phyloP scores from a whole-genome alignment of 35 echinoderm and acorn worm genomes.

The Patiria miniata region DNA sequence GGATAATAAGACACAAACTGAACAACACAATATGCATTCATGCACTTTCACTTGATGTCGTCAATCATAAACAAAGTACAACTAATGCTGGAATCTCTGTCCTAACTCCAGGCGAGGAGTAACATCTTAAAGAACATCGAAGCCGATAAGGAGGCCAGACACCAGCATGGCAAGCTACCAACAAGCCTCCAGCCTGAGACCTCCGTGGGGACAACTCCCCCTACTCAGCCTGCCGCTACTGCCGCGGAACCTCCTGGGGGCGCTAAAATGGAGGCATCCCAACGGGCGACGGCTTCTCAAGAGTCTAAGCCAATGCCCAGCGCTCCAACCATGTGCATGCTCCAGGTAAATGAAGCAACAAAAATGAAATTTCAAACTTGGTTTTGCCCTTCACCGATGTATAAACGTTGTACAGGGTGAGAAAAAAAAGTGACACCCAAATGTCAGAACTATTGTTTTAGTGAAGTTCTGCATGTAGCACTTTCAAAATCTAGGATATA shows the following conservation, averaged over 20 bases:
- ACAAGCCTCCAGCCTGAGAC: not conserved
- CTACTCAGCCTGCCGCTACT: not conserved
- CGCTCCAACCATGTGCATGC: slow-evolving; percentile 14
- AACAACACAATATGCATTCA: too few relatives aligned
- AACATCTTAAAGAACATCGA: slow-evolving; percentile 73
- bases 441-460: too few relatives aligned
- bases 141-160: slow-evolving; percentile 82
- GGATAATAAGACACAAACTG: too few relatives aligned
- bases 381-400: too few relatives aligned
- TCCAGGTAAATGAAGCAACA: slow-evolving; percentile 8
- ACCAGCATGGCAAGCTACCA: not conserved
- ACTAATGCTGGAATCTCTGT: not conserved
- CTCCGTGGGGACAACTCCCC: not conserved
- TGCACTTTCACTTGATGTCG: too few relatives aligned
- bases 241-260: not conserved
- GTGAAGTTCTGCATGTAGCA: too few relatives aligned
- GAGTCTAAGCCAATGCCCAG: not conserved
- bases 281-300: not conserved
- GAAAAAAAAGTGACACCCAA: too few relatives aligned
- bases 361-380: too few relatives aligned
- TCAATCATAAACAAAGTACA: too few relatives aligned
- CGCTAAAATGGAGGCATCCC: not conserved
- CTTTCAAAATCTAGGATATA: too few relatives aligned
- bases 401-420: too few relatives aligned
- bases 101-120: slow-evolving; percentile 54